Evolutionary conservation across 2,797 vertebrate genomes (phyloP).

Genomic region (Hirundo rustica): DNA sequence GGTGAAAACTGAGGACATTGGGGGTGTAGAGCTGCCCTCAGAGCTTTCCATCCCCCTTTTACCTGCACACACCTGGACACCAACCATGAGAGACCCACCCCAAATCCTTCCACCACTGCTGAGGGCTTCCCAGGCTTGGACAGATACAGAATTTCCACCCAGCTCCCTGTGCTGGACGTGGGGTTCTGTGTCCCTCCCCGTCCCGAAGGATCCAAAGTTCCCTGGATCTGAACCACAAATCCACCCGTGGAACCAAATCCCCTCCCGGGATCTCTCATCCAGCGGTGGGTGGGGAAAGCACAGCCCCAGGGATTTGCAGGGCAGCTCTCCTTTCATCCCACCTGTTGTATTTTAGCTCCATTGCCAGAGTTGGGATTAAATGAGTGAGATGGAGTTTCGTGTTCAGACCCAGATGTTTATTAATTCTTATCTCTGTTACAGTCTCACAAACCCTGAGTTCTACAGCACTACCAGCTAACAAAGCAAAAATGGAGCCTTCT

Average conservation of each 20-base stretch:
- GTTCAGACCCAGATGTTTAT: too few relatives aligned
- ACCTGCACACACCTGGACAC: too few relatives aligned
- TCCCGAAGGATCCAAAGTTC: neutral
- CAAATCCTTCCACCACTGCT: too few relatives aligned
- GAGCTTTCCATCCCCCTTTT: neutral
- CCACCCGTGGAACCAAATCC: neutral
- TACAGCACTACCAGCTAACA: too few relatives aligned
- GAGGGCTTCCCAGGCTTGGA: neutral
- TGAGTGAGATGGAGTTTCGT: too few relatives aligned
- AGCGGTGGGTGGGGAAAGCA: neutral
- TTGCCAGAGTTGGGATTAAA: too few relatives aligned
- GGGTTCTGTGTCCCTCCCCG: neutral
- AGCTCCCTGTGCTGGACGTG: neutral
- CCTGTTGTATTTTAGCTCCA: too few relatives aligned
- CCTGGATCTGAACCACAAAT: neutral
- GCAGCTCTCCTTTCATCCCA: neutral
- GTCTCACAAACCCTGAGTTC: too few relatives aligned
- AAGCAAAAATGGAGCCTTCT: too few relatives aligned
- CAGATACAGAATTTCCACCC: neutral
- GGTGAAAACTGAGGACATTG: neutral
- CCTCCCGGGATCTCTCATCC: accelerated
- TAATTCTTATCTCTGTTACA: too few relatives aligned
- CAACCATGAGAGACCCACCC: neutral
- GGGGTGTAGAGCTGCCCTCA: neutral
- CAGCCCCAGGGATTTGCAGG: neutral